Base-by-base conservation (phyloP, 2,797 vertebrate genomes). In the Zenarchopterus dispar region DNA sequence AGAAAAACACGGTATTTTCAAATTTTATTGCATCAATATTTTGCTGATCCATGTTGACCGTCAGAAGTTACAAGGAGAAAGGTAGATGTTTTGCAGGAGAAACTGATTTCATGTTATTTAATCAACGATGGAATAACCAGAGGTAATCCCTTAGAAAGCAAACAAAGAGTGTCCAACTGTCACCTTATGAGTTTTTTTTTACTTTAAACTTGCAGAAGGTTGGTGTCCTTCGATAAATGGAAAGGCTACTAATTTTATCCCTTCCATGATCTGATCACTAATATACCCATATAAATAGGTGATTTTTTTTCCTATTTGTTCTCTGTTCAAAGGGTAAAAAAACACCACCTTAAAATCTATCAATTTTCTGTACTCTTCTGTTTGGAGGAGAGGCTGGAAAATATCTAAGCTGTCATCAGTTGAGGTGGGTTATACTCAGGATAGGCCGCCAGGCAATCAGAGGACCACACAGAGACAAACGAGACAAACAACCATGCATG, bases 1-100 rank as follows among this genome's bases (percentile, higher is more conserved):
- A 26, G 3, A 3, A 26, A 6, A 78, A 71, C 58, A 54, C 56
- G 42, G 63, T 36, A 55, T 64, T 66, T 80, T 68, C 52, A 61
- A 42, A 44, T 77, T 77, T 79, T 53, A 72, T 80, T 80, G 56
- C 70, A 70, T 36, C 49, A 42, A 70, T 57, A 56, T 73, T 60
- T 44, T 61, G 66, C 67, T 76, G 67, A 78, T 65, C 73, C 56
- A 57, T 49, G 57, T 55, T 73, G 71, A 70, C 69, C 75, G 70
- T 68, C 70, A 70, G 31, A 72, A n/a, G n/a, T n/a, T n/a, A n/a
- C n/a, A n/a, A n/a, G n/a, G 42, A 62, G 56, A 72, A 75, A 70
- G 57, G 23, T 43, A n/a, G n/a, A 28, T 13, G 46, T 44, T 67
- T 54, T 57, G 26, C 63, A 59, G 31, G 62, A 70, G 65, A 66